phyloP scores from a whole-genome alignment of 2,888 invertebrate genomes.

The Ophonus ardosiacus region DNA sequence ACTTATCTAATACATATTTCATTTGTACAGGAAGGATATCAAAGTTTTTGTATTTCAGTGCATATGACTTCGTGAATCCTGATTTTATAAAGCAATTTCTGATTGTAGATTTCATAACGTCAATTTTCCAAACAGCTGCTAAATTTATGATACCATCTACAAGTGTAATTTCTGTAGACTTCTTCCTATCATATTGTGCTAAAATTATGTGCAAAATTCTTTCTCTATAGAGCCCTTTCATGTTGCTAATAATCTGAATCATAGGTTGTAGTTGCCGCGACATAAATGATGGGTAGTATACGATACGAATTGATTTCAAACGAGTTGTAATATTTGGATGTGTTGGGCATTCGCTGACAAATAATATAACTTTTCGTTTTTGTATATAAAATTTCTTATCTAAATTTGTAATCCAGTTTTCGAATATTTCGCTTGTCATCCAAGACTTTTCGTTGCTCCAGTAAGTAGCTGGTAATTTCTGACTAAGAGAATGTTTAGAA shows the following conservation, averaged over 20 bases:
- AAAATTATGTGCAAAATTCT: background rate
- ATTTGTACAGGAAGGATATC: background rate
- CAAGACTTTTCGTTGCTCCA: background rate
- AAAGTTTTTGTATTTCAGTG: background rate
- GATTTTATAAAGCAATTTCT: background rate
- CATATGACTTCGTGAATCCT: background rate
- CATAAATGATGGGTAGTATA: background rate
- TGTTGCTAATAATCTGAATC: background rate
- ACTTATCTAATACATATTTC: background rate
- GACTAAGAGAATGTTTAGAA: conserved; percentile 65
- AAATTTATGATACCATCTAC: background rate
- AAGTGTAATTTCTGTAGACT: background rate
- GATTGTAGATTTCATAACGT: background rate
- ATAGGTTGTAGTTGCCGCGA: background rate
- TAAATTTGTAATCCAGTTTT: conserved; percentile 48
- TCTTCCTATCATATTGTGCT: background rate
- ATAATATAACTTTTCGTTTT: conserved; percentile 66
- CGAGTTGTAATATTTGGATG: background rate
- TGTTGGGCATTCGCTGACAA: conserved; percentile 67
- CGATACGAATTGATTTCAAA: background rate
- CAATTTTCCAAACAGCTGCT: background rate
- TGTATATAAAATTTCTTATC: conserved; percentile 63
- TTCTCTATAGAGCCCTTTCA: background rate
- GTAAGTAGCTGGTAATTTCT: background rate
- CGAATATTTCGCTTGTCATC: conserved; percentile 33